Evolutionary conservation across 2,888 invertebrate species (phyloP), one percentile per base, ranked within the genome.

Genomic region (Orchesellides sinensis): DNA sequence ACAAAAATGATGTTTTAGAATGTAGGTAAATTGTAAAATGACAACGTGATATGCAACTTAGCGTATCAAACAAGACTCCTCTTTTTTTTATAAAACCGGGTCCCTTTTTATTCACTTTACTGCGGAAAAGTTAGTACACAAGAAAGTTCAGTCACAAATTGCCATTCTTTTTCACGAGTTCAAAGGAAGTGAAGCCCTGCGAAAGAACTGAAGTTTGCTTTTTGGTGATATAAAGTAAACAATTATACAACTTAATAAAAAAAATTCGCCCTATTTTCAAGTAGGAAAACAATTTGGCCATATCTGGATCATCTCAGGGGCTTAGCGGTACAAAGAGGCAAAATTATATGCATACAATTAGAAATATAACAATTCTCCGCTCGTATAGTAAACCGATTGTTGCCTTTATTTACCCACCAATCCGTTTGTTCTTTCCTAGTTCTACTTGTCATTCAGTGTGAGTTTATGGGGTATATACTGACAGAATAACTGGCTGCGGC

Each of bases 371-470:
- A 61, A 61, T 61, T 29, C 61, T 10, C 47, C 47, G n/a, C 47
- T 47, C 47, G n/a, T 35, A 8, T 35, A 8, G 35, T 35, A 12
- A 35, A 35, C 35, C 56, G 25, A 10, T 56, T 27, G 25, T 14
- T 61, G 32, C 32, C 1, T n/a, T 27, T 56, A 12, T 25, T 27
- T 56, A 23, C 23, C 29, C 45, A 40, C 17, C 19, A 47, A 56
- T 66, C 35, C 56, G 21, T 35, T 75, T 56, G 25, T 66, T 75
- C 56, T 19, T 65, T 65, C 52, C 66, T 56, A 75, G 75, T 75
- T 75, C 75, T 66, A 75, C 75, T 66, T 75, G 66, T 56, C 75
- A 75, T 75, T 65, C 75, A 75, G 35, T 56, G 25, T 52, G 56
- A 56, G 70, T 56, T 45, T 35, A 47, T 40, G 8, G 19, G 25